These are phyloP conservation scores for Anadara kagoshimensis DNA, from an alignment of 1,140 invertebrate genomes.

Conservation along the genomic window DNA sequence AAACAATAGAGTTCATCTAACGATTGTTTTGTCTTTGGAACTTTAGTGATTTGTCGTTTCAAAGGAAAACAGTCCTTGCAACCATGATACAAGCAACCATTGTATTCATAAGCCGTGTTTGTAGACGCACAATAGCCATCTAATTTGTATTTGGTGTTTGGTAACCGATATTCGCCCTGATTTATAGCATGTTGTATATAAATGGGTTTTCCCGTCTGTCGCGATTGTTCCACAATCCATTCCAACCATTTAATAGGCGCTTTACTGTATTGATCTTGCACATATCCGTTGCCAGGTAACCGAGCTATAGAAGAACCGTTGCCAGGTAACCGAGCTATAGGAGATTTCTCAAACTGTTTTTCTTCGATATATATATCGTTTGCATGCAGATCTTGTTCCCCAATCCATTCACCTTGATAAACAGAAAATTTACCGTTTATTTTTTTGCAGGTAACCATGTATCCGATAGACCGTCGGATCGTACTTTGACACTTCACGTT, in stretches of 20 bases:
- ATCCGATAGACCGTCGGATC: neutral
- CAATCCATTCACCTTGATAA: neutral
- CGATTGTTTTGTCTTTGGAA: slow-evolving; percentile 22
- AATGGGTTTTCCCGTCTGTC: slow-evolving; percentile 8
- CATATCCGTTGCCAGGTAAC: slow-evolving; percentile 23
- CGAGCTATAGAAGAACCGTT: too few species aligned
- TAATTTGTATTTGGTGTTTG: slow-evolving; percentile 22
- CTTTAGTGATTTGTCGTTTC: slow-evolving; percentile 1
- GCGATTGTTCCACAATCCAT: slow-evolving; percentile 22
- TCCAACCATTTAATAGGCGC: slow-evolving; percentile 33
- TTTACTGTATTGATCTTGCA: slow-evolving; percentile 27
- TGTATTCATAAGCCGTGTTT: slow-evolving; percentile 26
- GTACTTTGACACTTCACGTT: slow-evolving; percentile 4
- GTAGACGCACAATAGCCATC: slow-evolving; percentile 9
- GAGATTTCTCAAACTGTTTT: neutral
- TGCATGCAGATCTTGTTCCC: neutral
- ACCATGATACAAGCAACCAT: slow-evolving; percentile 16
- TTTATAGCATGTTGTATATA: slow-evolving; percentile 31
- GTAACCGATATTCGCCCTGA: slow-evolving; percentile 23
- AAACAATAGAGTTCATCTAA: slow-evolving; percentile 32
- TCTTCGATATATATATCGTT: neutral
- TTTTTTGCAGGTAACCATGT: neutral
- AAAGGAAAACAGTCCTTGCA: slow-evolving; percentile 35
- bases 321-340: slow-evolving; percentile 14
- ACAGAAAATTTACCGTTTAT: neutral